Percentiles rank a stretch among this genome's conserved stretches.
Evolutionary conservation across 2,113 vertebrate genomes (phyloP).

Genomic region (Microcebus tavaratra): DNA sequence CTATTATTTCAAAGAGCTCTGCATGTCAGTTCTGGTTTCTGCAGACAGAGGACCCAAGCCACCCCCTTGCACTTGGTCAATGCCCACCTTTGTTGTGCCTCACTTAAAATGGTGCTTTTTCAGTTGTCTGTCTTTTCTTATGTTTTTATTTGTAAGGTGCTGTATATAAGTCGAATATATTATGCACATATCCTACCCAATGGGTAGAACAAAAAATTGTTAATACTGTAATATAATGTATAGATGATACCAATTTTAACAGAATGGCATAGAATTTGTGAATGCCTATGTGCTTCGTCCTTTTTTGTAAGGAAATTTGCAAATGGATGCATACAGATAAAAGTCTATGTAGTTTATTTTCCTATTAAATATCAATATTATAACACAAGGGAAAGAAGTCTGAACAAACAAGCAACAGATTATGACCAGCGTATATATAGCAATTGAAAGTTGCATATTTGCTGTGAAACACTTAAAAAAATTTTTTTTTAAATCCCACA

Average conservation of each 20-base stretch:
- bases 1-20: conserved; percentile 86
- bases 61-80: not conserved
- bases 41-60: conserved; percentile 76
- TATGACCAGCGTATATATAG: conserved; percentile 80
- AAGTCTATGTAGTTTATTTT: conserved; percentile 95
- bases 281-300: conserved; percentile 92
- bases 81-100: conserved; percentile 93
- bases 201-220: conserved; percentile 94
- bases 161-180: conserved; percentile 98
- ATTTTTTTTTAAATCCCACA: conserved; percentile 64
- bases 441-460: conserved; percentile 74
- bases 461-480: conserved; percentile 73
- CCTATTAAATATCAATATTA: conserved; percentile 91
- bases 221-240: conserved; percentile 98
- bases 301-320: conserved; percentile 91
- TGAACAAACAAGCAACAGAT: conserved; percentile 84
- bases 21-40: conserved; percentile 89
- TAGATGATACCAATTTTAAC: conserved; percentile 93
- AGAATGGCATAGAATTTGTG: conserved; percentile 93
- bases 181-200: conserved; percentile 99
- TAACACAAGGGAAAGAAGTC: conserved; percentile 83
- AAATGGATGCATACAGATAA: conserved; percentile 91
- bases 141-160: conserved; percentile 93
- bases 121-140: conserved; percentile 88
- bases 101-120: conserved; percentile 97